phyloP scores from a whole-genome alignment of 2,113 vertebrate species.

The Daphoenositta chrysoptera region DNA sequence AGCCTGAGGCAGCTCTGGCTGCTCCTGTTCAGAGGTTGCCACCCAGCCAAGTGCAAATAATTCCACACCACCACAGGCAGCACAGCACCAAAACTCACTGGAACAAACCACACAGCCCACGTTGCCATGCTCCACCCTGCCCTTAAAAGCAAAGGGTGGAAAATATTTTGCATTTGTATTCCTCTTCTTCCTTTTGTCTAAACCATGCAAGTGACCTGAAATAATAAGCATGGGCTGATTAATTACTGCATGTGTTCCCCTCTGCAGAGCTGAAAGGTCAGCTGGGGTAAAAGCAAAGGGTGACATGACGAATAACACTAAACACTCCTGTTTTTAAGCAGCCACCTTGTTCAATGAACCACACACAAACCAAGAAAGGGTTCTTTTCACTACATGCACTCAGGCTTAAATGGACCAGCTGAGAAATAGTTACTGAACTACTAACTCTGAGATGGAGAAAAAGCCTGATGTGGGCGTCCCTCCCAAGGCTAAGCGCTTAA shows the following conservation, averaged over 20 bases:
- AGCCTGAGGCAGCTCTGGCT: background rate
- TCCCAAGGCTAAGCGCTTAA: background rate
- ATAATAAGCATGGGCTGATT: conserved; percentile 14
- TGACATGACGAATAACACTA: background rate
- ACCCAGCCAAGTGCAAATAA: background rate
- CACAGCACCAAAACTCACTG: background rate
- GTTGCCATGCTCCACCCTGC: background rate
- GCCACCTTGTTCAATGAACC: conserved; percentile 68
- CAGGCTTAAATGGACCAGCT: conserved; percentile 44
- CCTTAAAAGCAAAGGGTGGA: background rate
- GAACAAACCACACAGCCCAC: background rate
- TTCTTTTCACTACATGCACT: conserved; percentile 49
- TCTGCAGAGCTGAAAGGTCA: conserved; percentile 19
- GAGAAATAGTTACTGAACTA: conserved; percentile 16
- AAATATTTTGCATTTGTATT: conserved; percentile 39
- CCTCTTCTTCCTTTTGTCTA: background rate
- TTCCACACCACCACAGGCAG: background rate
- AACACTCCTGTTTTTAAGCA: conserved; percentile 39
- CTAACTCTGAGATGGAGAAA: background rate
- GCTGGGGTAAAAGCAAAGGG: conserved; percentile 5
- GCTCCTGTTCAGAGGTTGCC: background rate
- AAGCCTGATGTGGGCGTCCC: background rate
- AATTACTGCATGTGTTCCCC: background rate
- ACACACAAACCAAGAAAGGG: conserved; percentile 38
- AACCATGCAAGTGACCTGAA: conserved; percentile 9